Evolutionary conservation across 2,888 invertebrate species (phyloP).

Genomic region (Drosophila paracracens): DNA sequence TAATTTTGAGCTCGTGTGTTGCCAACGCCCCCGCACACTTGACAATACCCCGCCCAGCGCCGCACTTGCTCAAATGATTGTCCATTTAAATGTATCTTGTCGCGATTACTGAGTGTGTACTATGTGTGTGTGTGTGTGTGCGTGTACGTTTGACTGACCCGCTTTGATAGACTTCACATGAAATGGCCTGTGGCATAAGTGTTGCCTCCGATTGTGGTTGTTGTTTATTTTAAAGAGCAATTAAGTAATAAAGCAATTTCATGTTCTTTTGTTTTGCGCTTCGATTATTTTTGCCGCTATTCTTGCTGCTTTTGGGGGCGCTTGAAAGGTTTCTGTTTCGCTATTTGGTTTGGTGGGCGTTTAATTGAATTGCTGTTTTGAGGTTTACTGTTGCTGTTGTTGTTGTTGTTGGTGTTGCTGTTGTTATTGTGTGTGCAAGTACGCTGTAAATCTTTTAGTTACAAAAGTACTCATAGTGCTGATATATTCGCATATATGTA

Average conservation of each 20-base stretch:
- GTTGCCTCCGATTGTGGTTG: constrained; percentile 36
- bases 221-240: constrained; percentile 78
- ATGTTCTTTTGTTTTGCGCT: constrained; percentile 75
- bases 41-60: constrained; percentile 1
- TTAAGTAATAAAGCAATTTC: constrained; percentile 82
- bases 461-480: constrained; percentile 48
- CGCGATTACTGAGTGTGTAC: constrained; percentile 43
- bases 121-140: constrained; percentile 4
- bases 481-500: constrained; percentile 56
- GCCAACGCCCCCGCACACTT: constrained; percentile 62
- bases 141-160: constrained; percentile 52
- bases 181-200: constrained; percentile 53
- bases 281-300: constrained; percentile 67
- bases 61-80: constrained; percentile 48
- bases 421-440: constrained; percentile 62
- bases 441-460: constrained; percentile 63
- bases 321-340: constrained; percentile 63
- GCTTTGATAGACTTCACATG: constrained; percentile 60
- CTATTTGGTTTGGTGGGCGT: constrained; percentile 63
- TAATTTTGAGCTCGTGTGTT: constrained; percentile 77
- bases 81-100: constrained; percentile 75
- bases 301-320: constrained; percentile 42
- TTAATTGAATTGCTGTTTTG: constrained; percentile 76
- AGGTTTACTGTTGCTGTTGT: not conserved
- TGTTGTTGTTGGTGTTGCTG: constrained; percentile 20